Evolutionary conservation across 2,113 vertebrate genomes (phyloP).

Genomic region (Zosterops hypoxanthus): DNA sequence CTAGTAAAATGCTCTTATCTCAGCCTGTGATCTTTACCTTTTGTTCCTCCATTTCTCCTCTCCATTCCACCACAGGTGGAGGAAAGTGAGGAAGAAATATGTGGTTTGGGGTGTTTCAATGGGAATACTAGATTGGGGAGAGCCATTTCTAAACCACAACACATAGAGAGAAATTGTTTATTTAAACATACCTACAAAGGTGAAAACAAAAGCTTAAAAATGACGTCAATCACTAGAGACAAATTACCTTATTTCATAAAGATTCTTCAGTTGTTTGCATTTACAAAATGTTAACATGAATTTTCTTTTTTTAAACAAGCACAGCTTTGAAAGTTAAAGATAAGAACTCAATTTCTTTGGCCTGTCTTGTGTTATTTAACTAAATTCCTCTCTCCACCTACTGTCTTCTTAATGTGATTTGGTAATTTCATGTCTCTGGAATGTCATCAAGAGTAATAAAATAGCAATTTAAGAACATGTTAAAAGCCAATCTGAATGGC

Average conservation of each 20-base stretch:
- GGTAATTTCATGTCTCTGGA: constrained; percentile 74
- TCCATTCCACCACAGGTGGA: neutral
- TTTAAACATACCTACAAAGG: neutral
- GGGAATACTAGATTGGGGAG: neutral
- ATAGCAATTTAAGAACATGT: constrained; percentile 74
- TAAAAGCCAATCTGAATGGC: constrained; percentile 72
- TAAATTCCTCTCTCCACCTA: neutral
- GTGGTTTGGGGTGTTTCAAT: neutral
- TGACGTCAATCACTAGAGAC: neutral
- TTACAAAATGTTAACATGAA: neutral
- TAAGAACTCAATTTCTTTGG: neutral
- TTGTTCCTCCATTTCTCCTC: neutral
- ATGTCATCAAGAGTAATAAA: constrained; percentile 78
- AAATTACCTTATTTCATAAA: neutral
- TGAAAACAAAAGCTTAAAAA: neutral
- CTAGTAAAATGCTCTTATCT: neutral
- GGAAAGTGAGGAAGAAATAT: neutral
- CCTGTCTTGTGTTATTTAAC: constrained; percentile 57
- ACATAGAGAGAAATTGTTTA: neutral
- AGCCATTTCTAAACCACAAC: neutral
- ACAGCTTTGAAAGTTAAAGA: constrained; percentile 38
- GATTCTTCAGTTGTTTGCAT: constrained; percentile 21
- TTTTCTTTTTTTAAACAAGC: constrained; percentile 29
- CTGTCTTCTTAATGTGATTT: constrained; percentile 66
- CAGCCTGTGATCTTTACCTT: neutral